Evolutionary conservation across 2,888 invertebrate genomes (phyloP).

Genomic region (Polylopha cassiicola): DNA sequence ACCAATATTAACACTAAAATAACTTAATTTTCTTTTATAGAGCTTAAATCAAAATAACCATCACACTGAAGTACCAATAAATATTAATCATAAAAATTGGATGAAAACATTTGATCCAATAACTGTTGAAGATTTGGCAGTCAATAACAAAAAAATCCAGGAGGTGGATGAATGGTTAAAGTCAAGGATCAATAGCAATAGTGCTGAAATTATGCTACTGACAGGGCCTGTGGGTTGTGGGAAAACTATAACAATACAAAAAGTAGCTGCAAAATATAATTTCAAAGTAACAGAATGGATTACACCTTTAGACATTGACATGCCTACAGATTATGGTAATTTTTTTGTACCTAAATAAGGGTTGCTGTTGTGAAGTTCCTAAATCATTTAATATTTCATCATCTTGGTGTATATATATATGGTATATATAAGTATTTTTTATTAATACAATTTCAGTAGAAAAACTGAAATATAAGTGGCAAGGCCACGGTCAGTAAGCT

Average conservation of each 20-base stretch:
- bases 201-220: constrained; percentile 79
- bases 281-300: constrained; percentile 87
- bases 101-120: constrained; percentile 79
- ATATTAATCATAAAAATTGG: constrained; percentile 68
- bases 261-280: constrained; percentile 80
- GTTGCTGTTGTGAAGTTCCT: too few species aligned
- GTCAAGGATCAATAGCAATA: constrained; percentile 41
- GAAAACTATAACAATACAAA: constrained; percentile 85
- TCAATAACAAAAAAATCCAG: constrained; percentile 84
- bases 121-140: constrained; percentile 80
- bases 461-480: too few species aligned
- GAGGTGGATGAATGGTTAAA: constrained; percentile 84
- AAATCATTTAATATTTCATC: too few species aligned
- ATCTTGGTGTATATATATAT: too few species aligned
- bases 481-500: too few species aligned
- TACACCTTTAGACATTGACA: constrained; percentile 84
- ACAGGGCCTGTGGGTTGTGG: constrained; percentile 92
- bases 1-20: too few species aligned
- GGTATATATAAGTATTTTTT: too few species aligned
- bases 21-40: neutral
- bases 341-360: neutral
- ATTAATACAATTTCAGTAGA: too few species aligned
- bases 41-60: neutral
- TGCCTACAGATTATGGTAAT: constrained; percentile 72
- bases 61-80: constrained; percentile 17